Base-by-base conservation (phyloP, 2,888 invertebrate species). In the Achlya flavicornis region DNA sequence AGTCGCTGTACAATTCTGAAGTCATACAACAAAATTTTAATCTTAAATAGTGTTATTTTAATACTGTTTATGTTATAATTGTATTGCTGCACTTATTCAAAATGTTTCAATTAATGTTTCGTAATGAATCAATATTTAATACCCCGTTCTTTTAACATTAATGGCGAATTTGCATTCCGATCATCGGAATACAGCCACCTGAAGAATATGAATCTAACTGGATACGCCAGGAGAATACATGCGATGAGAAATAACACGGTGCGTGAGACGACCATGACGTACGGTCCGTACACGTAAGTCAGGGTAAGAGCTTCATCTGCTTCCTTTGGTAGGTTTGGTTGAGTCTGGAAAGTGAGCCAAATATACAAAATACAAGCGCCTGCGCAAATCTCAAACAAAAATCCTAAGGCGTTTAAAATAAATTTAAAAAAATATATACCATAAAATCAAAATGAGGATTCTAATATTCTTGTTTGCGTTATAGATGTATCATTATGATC, bases 251-350 rank as follows among this genome's bases (percentile, higher is more conserved):
- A 19, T 4, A 60, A 8, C 12, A 41, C 1, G 4, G 41, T 26
- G 26, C 43, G 38, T 19, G 41, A 41, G 7, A 4, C 5, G 10
- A 60, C 26, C 60, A 60, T 60, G 0, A 60, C 26, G 19, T 19
- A 41, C 6, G 41, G 41, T 3, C 60, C 60, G 14, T 60, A 60
- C 1, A 60, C 38, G 41, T 57, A 33, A 8, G 35, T 58, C 1
- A 41, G 33, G 10, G 16, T 53, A 33, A 57, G 12, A 5, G 62
- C 53, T 3, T 57, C 62, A 10, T 43, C 62, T 1, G 53, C 57
- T 16, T 57, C 33, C 41, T 41, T n/a, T 11, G 59, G 59, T 16
- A 59, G 59, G 19, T 59, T 59, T 4, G 59, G 59, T 59, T 59
- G 59, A 16, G 16, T 38, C 59, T 59, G n/a, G 11, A 58, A 58